These are phyloP conservation scores for Campylomormyrus numenius DNA, from an alignment of 2,113 vertebrate species.

Conservation along the genomic window DNA sequence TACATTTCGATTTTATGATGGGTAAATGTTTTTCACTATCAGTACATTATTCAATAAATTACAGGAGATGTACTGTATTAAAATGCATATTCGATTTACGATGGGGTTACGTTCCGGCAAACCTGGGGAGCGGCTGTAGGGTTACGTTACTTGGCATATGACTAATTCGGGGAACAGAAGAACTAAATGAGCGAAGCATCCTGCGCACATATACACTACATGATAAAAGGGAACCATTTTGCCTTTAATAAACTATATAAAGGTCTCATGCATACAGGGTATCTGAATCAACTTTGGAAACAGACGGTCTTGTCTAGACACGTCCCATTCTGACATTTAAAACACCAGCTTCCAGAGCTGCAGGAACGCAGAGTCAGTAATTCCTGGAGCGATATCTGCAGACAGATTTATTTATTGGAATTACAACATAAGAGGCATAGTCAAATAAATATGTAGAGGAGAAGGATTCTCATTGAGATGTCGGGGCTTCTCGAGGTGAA, in stretches of 20 bases:
- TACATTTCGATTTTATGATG: not conserved
- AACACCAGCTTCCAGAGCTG: not conserved
- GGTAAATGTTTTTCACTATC: not conserved
- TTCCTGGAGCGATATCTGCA: not conserved
- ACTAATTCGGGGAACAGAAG: not conserved
- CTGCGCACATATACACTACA: not conserved
- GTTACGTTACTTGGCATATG: not conserved
- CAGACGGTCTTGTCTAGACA: not conserved
- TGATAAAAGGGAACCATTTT: not conserved
- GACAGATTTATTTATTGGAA: not conserved
- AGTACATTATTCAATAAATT: not conserved
- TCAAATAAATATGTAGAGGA: not conserved
- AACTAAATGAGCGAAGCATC: not conserved
- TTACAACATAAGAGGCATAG: not conserved
- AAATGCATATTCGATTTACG: not conserved
- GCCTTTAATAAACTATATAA: not conserved
- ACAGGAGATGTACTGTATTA: not conserved
- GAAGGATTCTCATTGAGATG: not conserved
- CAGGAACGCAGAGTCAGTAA: slow-evolving; percentile 5
- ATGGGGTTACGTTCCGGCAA: no score
- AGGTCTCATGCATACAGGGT: not conserved
- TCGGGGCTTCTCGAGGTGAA: not conserved
- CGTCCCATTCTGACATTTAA: slow-evolving; percentile 7
- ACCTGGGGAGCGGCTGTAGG: not conserved
- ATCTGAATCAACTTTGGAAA: slow-evolving; percentile 9